These are phyloP conservation scores for Eupithecia inturbata DNA, from an alignment of 2,888 invertebrate genomes.

Conservation along the genomic window DNA sequence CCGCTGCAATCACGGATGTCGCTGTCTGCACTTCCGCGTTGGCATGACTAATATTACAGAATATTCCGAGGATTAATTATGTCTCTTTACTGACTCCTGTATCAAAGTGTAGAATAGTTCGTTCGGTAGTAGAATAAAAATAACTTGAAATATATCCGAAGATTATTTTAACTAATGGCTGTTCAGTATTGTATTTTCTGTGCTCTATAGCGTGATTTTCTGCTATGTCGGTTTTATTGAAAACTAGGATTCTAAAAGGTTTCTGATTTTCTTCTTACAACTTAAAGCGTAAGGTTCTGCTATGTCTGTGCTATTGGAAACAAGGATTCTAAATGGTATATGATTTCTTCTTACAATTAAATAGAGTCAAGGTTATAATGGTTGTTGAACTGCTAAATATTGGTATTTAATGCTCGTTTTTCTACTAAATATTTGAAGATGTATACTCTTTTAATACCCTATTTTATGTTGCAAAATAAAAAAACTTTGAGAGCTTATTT, in stretches of 20 bases:
- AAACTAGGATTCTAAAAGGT: background rate
- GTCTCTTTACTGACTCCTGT: conserved; percentile 38
- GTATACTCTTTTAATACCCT: too few species aligned
- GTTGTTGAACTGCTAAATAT: background rate
- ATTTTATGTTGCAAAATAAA: background rate
- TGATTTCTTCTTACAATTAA: background rate
- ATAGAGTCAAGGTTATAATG: background rate
- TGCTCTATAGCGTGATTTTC: background rate
- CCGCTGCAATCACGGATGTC: conserved; percentile 71
- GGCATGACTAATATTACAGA: conserved; percentile 66
- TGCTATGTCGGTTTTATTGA: background rate
- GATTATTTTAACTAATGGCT: background rate
- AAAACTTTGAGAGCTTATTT: background rate
- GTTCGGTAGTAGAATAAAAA: too few species aligned
- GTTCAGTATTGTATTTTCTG: background rate
- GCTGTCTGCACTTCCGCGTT: conserved; percentile 72
- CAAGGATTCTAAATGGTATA: background rate
- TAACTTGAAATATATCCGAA: background rate
- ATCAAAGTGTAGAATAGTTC: background rate
- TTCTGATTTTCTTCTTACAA: background rate
- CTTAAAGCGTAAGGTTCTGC: too few species aligned
- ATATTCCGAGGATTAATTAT: conserved; percentile 6
- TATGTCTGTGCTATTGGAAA: too few species aligned
- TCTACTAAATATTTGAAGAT: background rate
- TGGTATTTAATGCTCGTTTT: background rate